A percentile compares a stretch with the other conserved stretches of the same genome.
Conservation (phyloP, 2,888 invertebrate species). For the Ophion slaviceki region DNA sequence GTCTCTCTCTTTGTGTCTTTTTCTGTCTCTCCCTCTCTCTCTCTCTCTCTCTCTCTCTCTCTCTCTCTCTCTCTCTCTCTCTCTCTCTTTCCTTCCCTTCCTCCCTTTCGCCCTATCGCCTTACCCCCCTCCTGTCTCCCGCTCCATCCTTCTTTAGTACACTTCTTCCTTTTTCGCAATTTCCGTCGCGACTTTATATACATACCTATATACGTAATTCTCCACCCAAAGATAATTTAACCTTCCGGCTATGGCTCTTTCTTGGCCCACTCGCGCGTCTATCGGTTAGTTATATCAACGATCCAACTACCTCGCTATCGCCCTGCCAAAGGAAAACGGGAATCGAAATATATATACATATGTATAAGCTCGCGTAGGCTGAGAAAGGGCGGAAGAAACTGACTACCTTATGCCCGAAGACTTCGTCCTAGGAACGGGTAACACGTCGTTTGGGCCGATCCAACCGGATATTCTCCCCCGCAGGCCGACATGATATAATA, state of each 20-base stretch:
- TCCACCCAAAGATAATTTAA: slow-evolving; percentile 60
- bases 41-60: not conserved
- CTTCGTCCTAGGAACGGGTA: slow-evolving; percentile 47
- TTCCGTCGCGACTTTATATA: slow-evolving; percentile 29
- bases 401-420: slow-evolving; percentile 32
- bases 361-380: not conserved
- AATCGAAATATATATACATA: slow-evolving; percentile 5
- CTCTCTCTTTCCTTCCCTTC: too few relatives aligned
- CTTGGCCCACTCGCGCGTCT: slow-evolving; percentile 34
- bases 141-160: slow-evolving; percentile 8
- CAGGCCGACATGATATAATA: slow-evolving; percentile 55
- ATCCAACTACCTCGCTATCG: slow-evolving; percentile 22
- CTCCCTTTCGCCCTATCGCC: not conserved
- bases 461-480: slow-evolving; percentile 55
- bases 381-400: slow-evolving; percentile 24
- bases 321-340: slow-evolving; percentile 46
- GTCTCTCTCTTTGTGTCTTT: not conserved
- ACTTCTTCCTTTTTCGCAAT: slow-evolving; percentile 40
- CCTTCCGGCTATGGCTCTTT: slow-evolving; percentile 55
- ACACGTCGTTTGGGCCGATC: slow-evolving; percentile 48
- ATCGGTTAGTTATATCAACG: slow-evolving; percentile 58
- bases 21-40: not conserved
- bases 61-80: too few relatives aligned
- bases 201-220: slow-evolving; percentile 7
- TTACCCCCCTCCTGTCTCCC: not conserved